Evolutionary conservation across 2,888 invertebrate species (phyloP).

Genomic region (Cheilosia soror): DNA sequence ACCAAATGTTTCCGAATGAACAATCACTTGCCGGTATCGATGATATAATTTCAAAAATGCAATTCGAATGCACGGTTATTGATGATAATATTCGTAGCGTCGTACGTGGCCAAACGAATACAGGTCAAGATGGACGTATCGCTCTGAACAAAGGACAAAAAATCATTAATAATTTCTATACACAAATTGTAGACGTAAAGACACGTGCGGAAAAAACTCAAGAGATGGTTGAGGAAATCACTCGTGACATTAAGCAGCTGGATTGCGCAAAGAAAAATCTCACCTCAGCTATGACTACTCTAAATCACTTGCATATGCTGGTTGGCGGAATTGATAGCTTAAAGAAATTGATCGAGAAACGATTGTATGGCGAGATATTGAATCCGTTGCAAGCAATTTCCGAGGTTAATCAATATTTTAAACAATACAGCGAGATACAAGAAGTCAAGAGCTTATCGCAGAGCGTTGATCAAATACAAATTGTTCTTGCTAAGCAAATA

Average conservation of each 20-base stretch:
- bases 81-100: conserved; percentile 96
- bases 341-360: conserved; percentile 89
- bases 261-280: conserved; percentile 99
- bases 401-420: conserved; percentile 97
- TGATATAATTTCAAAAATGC: conserved; percentile 92
- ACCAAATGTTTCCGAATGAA: conserved; percentile 98
- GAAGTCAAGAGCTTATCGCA: conserved; percentile 95
- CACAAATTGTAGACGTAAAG: conserved; percentile 97
- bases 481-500: conserved; percentile 93
- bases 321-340: conserved; percentile 97
- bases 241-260: conserved; percentile 98
- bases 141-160: conserved; percentile 94
- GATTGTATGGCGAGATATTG: conserved; percentile 97
- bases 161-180: conserved; percentile 93
- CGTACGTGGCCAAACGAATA: conserved; percentile 95
- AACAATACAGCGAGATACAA: conserved; percentile 94
- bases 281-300: conserved; percentile 97
- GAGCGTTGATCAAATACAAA: conserved; percentile 90
- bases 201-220: conserved; percentile 96
- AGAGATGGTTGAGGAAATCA: conserved; percentile 96
- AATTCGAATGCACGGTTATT: conserved; percentile 91
- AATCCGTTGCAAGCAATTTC: conserved; percentile 97
- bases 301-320: conserved; percentile 99
- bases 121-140: conserved; percentile 92
- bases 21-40: conserved; percentile 97